These are phyloP conservation scores for Pitta sordida DNA, from an alignment of 2,113 vertebrate genomes.

Conservation along the genomic window DNA sequence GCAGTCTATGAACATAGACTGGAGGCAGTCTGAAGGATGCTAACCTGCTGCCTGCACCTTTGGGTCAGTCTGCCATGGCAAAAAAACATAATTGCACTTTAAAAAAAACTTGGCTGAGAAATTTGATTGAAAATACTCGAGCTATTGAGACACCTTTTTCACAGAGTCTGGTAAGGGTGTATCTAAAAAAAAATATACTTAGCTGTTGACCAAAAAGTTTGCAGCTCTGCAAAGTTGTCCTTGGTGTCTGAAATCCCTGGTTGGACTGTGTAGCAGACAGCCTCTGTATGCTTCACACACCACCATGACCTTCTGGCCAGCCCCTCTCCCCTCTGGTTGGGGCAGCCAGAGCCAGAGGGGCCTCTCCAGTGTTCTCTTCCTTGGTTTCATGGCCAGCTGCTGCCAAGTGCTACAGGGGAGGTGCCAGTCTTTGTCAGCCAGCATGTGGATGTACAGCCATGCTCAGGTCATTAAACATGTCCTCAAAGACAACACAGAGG, in stretches of 20 bases:
- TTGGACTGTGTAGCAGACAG: too few relatives aligned
- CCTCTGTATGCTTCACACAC: rapidly evolving
- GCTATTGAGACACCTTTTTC: background rate
- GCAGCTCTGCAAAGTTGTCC: background rate
- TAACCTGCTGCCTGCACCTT: background rate
- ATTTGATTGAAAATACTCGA: background rate
- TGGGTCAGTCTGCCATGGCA: rapidly evolving
- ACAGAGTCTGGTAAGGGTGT: background rate
- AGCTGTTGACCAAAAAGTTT: background rate
- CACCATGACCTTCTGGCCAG: rapidly evolving
- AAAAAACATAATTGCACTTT: rapidly evolving
- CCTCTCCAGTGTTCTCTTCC: background rate
- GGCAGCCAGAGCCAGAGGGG: background rate
- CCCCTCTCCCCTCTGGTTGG: background rate
- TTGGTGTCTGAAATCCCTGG: background rate
- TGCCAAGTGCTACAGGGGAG: rapidly evolving
- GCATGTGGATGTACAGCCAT: rapidly evolving
- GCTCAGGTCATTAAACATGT: background rate
- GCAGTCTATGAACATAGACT: background rate
- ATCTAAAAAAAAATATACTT: background rate
- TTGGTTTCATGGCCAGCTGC: rapidly evolving
- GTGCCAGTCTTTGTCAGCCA: background rate
- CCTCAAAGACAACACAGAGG: background rate
- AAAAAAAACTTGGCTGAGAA: background rate
- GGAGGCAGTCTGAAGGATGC: background rate